A percentile compares a stretch with the other conserved stretches of the same genome.
Conservation (phyloP, 2,797 vertebrate genomes). For the Microctenopoma stevenorrisi region DNA sequence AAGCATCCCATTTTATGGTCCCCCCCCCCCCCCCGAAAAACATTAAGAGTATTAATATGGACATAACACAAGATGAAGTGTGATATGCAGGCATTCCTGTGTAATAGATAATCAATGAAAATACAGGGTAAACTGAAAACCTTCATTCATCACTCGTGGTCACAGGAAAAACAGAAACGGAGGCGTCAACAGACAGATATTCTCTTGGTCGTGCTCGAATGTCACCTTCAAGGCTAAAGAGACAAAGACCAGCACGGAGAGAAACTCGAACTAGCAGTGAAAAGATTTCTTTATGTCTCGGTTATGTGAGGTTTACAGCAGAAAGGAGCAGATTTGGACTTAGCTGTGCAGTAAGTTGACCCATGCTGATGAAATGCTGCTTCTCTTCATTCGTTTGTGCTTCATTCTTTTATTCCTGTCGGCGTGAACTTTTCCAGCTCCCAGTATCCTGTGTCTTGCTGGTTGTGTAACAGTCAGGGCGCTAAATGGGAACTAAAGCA, state of each 20-base stretch:
- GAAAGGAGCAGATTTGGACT: constrained; percentile 36
- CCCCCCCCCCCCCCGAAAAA: too few relatives aligned
- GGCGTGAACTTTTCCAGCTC: constrained; percentile 52
- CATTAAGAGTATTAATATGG: too few relatives aligned
- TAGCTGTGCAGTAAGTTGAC: constrained; percentile 48
- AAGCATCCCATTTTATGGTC: too few relatives aligned
- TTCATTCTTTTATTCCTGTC: constrained; percentile 51
- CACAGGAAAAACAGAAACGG: constrained; percentile 12
- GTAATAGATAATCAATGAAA: constrained; percentile 20
- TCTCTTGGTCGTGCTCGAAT: constrained; percentile 23
- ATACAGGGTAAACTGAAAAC: constrained; percentile 11
- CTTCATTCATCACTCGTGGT: not conserved
- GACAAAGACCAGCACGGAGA: constrained; percentile 1
- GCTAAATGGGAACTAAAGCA: constrained; percentile 68
- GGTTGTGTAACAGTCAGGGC: constrained; percentile 78
- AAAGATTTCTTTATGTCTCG: constrained; percentile 40
- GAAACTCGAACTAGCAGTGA: constrained; percentile 3
- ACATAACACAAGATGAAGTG: too few relatives aligned
- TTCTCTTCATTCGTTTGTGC: constrained; percentile 24
- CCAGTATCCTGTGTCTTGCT: constrained; percentile 69
- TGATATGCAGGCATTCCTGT: too few relatives aligned
- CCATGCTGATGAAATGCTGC: constrained; percentile 43
- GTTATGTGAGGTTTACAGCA: constrained; percentile 33
- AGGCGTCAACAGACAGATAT: constrained; percentile 19
- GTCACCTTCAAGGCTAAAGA: constrained; percentile 16